Evolutionary conservation across 2,113 vertebrate species (phyloP).

Genomic region (Sciurus niger): DNA sequence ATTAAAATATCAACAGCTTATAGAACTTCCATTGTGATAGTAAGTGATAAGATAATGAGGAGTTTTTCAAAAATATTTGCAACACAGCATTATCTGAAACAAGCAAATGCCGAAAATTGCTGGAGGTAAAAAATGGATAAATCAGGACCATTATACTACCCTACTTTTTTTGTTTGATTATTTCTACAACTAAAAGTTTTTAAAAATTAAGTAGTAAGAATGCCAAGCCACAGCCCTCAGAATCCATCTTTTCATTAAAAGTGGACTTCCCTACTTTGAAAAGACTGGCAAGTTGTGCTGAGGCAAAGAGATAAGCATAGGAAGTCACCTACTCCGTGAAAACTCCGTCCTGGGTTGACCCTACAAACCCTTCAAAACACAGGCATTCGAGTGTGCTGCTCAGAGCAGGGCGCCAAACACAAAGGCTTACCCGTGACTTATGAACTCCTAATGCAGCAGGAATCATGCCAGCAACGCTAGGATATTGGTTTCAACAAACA

Average conservation of each 20-base stretch:
- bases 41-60: background rate
- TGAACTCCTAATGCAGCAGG: conserved; percentile 49
- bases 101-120: background rate
- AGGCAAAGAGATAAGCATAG: background rate
- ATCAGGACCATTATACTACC: background rate
- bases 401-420: background rate
- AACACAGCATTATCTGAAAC: background rate
- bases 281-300: background rate
- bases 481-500: conserved; percentile 67
- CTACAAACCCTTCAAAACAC: conserved; percentile 63
- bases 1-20: conserved; percentile 43
- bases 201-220: background rate
- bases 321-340: conserved; percentile 51
- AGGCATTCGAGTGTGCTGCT: conserved; percentile 49
- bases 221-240: background rate
- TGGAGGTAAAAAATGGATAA: conserved; percentile 20
- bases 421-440: conserved; percentile 56
- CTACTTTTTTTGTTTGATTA: background rate
- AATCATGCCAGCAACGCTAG: conserved; percentile 60
- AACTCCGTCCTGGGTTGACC: background rate
- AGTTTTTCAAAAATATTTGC: conserved; percentile 36
- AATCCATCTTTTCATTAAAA: conserved; percentile 34
- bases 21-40: conserved; percentile 50
- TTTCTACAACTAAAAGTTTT: conserved; percentile 4
- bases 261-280: background rate